Evolutionary conservation across 2,113 vertebrate genomes (phyloP).

Genomic region (Rhagologus leucostigma): DNA sequence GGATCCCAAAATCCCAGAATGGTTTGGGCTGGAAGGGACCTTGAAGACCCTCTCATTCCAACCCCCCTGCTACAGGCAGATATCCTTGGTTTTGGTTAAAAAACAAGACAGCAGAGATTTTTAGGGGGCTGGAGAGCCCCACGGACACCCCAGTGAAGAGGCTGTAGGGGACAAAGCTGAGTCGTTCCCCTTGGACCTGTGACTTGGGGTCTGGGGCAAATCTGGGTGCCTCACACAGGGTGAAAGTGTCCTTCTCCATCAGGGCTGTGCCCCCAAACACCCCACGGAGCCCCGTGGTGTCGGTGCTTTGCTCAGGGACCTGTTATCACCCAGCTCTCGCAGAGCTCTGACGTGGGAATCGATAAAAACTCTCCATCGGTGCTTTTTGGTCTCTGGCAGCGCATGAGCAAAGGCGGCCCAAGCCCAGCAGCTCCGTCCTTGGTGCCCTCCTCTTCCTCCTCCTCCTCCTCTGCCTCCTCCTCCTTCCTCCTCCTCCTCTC

Average conservation of each 20-base stretch:
- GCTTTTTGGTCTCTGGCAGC: background rate
- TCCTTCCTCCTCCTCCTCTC: background rate
- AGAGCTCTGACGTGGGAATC: background rate
- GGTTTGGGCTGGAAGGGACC: background rate
- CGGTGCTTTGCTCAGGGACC: background rate
- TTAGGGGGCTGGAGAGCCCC: background rate
- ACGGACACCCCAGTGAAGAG: background rate
- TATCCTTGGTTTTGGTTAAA: background rate
- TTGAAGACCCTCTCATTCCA: background rate
- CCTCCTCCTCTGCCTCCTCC: background rate
- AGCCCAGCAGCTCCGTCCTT: accelerated
- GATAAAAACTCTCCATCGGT: background rate
- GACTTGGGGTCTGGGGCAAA: background rate
- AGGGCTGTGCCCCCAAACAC: background rate
- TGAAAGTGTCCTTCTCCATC: background rate
- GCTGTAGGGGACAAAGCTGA: accelerated
- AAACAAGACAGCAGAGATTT: background rate
- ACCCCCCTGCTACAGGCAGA: background rate
- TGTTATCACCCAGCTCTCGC: background rate
- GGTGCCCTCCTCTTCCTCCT: background rate
- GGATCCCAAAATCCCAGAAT: background rate
- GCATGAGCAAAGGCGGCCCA: background rate
- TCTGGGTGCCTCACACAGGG: background rate
- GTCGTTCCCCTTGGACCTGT: accelerated
- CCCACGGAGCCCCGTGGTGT: accelerated